A percentile compares a stretch with the other conserved stretches of the same genome.
Evolutionary conservation across 2,113 vertebrate genomes (phyloP).

Genomic region (Hippocampus barbouri): DNA sequence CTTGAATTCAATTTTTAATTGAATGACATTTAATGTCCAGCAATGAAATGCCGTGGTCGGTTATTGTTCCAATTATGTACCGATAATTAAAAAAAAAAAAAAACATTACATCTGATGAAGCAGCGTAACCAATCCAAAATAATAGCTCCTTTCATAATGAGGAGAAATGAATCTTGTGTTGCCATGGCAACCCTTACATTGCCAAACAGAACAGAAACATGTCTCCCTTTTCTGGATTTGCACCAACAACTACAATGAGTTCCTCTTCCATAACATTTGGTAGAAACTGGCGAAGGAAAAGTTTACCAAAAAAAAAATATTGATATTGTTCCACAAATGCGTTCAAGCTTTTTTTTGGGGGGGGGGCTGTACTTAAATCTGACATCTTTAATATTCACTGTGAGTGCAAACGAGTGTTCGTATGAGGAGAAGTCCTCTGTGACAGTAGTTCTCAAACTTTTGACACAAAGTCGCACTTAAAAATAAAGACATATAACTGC

Average conservation of each 20-base stretch:
- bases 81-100: too few species aligned
- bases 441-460: background rate
- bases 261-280: too few species aligned
- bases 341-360: background rate
- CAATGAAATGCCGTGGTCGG: background rate
- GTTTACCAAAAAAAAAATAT: background rate
- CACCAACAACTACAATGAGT: too few species aligned
- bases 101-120: background rate
- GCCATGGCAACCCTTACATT: background rate
- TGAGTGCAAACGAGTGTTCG: background rate
- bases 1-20: background rate
- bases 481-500: background rate
- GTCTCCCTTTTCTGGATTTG: too few species aligned
- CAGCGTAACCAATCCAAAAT: background rate
- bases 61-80: background rate
- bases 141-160: background rate
- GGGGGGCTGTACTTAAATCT: background rate
- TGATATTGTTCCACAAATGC: background rate
- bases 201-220: too few species aligned
- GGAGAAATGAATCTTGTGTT: background rate
- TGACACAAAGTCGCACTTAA: background rate
- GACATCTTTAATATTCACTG: background rate
- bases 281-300: too few species aligned
- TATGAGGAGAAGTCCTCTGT: background rate
- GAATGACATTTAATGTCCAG: background rate